phyloP scores from a whole-genome alignment of 2,113 vertebrate species.

The Zeus faber region DNA sequence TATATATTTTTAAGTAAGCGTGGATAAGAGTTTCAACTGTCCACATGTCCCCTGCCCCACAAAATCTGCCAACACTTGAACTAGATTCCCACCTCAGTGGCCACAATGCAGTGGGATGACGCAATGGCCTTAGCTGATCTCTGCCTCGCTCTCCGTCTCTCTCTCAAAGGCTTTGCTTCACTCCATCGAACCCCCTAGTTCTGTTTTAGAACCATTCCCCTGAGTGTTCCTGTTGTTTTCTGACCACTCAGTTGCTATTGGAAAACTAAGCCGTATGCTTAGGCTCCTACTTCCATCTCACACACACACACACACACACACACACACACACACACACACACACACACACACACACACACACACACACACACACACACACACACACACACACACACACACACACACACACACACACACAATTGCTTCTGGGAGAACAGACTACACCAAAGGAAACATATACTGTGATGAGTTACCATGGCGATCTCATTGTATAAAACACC shows the following conservation, averaged over 20 bases:
- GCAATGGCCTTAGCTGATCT: conserved; percentile 9
- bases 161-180: too few species aligned
- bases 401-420: background rate
- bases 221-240: conserved; percentile 28
- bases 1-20: too few species aligned
- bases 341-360: too few species aligned
- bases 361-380: conserved; percentile 5
- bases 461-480: conserved; percentile 55
- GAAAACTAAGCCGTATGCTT: conserved; percentile 34
- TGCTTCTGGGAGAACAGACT: conserved; percentile 31
- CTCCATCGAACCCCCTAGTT: too few species aligned
- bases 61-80: background rate
- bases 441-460: conserved; percentile 33
- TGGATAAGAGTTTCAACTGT: too few species aligned
- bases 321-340: background rate
- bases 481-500: conserved; percentile 33
- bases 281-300: conserved; percentile 26
- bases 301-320: conserved; percentile 1
- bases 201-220: conserved; percentile 13
- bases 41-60: too few species aligned
- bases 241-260: conserved; percentile 11
- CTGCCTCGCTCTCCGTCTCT: conserved; percentile 8
- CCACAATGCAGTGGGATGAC: background rate
- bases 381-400: conserved; percentile 18
- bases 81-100: background rate